Base-by-base conservation (phyloP, 2,888 invertebrate species). In the Drosophila neutralis region DNA sequence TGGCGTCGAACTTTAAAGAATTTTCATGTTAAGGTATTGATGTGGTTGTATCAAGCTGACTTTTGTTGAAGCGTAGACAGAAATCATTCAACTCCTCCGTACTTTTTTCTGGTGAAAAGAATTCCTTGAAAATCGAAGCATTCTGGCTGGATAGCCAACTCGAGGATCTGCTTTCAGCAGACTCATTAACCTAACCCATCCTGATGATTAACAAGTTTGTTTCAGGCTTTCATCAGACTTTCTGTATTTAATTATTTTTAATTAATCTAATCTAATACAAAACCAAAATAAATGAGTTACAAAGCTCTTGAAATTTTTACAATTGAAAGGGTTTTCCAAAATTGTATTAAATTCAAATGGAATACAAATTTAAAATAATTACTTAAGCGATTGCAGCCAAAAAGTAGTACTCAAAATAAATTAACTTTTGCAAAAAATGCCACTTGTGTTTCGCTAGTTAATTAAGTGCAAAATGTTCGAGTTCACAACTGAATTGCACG, bases 401-500 rank as follows among this genome's bases (percentile, higher is more conserved):
- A 53, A 29, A 38, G 7, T 0, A 24, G 6, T 38, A 27, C 54
- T 66, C 13, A 8, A 58, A 54, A 57, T 57, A 10, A 64, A 65
- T 73, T 31, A 66, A 65, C 29, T 71, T 66, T 36, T 60, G 42
- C 65, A 73, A 73, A 80, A 83, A 69, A 69, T 68, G 49, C 45
- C 58, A 54, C 38, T 56, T 24, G 53, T 24, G 63, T 24, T 48
- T 48, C 33, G 18, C n/a, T 45, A 42, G 49, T 62, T 76, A 81
- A 84, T 82, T 78, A 78, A 89, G 69, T 62, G 66, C 52, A 70
- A 77, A 83, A 73, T 63, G 81, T 65, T 60, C 24, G 49, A 77
- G 89, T 80, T 68, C 83, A 73, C 62, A 80, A 69, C 73, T 82
- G 85, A 87, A 81, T 78, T 84, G 79, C 69, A 63, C 68, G 66